Evolutionary conservation across 2,888 invertebrate genomes (phyloP).

Genomic region (Cryptocheilus praepositus): DNA sequence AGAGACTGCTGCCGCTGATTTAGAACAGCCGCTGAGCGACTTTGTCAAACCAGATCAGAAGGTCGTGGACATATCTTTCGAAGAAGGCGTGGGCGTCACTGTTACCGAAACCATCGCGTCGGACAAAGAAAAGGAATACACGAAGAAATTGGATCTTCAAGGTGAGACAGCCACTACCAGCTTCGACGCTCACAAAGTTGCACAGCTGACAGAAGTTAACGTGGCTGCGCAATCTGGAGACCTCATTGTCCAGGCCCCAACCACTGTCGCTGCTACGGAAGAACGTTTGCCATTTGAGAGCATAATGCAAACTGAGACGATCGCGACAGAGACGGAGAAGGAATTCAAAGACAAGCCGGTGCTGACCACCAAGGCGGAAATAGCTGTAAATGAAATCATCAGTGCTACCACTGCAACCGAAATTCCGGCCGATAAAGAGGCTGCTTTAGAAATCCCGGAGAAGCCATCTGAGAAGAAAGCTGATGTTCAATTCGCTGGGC

Average conservation of each 20-base stretch:
- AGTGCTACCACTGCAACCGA: constrained; percentile 78
- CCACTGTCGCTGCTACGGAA: constrained; percentile 73
- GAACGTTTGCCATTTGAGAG: constrained; percentile 77
- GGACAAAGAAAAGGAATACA: constrained; percentile 72
- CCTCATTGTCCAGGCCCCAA: constrained; percentile 67
- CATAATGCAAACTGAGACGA: constrained; percentile 78
- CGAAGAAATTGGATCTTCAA: constrained; percentile 53
- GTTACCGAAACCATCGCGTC: constrained; percentile 77
- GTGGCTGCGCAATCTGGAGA: constrained; percentile 76
- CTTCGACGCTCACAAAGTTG: constrained; percentile 77
- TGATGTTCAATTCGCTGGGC: constrained; percentile 74
- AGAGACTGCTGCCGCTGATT: constrained; percentile 67
- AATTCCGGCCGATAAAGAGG: constrained; percentile 77
- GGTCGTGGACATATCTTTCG: constrained; percentile 62
- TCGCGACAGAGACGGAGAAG: constrained; percentile 79
- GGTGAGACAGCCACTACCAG: constrained; percentile 72
- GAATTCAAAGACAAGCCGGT: constrained; percentile 63
- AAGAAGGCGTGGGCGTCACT: constrained; percentile 76
- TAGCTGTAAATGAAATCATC: constrained; percentile 63
- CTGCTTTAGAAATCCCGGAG: constrained; percentile 70
- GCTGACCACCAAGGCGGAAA: constrained; percentile 63
- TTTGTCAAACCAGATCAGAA: constrained; percentile 69
- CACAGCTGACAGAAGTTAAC: constrained; percentile 78
- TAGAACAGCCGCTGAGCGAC: constrained; percentile 64
- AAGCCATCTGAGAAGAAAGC: constrained; percentile 74